Conservation (phyloP, 2,797 vertebrate species). For the Paramormyrops hopkinsi region DNA sequence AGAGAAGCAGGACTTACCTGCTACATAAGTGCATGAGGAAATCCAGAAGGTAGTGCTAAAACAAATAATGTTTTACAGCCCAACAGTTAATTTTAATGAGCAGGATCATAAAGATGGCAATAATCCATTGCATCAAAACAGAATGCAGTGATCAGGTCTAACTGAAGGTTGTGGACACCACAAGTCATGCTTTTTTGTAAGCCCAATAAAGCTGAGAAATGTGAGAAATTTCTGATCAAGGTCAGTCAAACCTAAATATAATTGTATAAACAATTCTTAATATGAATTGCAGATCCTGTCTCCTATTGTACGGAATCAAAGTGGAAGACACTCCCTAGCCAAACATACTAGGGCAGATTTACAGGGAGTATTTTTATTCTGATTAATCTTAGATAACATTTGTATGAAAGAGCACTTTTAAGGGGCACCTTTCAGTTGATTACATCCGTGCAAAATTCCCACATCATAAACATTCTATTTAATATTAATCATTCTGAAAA, state of each 20-base stretch:
- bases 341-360: neutral
- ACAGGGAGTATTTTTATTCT: neutral
- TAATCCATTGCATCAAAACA: conserved; percentile 56
- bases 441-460: neutral
- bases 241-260: neutral
- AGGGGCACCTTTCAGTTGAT: neutral
- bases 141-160: conserved; percentile 54
- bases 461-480: neutral
- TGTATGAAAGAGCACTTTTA: neutral
- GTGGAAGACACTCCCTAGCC: neutral
- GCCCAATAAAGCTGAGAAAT: neutral
- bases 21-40: conserved; percentile 50
- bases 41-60: conserved; percentile 62
- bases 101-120: conserved; percentile 66
- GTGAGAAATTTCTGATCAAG: neutral
- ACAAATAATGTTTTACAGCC: conserved; percentile 65
- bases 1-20: conserved; percentile 33
- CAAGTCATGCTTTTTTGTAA: neutral
- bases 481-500: neutral
- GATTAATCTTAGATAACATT: neutral
- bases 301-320: neutral
- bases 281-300: neutral
- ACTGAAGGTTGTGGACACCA: conserved; percentile 35
- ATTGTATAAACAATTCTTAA: neutral
- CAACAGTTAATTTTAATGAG: conserved; percentile 72